Evolutionary conservation across 2,113 vertebrate species (phyloP).

Genomic region (Orycteropus afer): DNA sequence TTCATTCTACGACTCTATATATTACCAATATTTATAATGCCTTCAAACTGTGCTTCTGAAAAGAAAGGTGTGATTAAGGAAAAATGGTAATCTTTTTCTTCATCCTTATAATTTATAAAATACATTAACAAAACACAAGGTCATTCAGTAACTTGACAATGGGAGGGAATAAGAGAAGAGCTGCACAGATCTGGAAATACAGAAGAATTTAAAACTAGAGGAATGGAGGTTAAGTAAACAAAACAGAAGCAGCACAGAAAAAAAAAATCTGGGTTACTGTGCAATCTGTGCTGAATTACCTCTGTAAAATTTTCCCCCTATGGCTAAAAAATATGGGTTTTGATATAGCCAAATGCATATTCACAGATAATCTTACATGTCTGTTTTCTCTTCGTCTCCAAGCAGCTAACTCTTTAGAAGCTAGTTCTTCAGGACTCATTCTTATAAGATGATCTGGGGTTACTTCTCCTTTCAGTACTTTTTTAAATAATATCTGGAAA

Average conservation of each 20-base stretch:
- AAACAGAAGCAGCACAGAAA: neutral
- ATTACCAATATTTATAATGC: conserved; percentile 35
- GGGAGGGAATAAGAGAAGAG: neutral
- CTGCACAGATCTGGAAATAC: conserved; percentile 4
- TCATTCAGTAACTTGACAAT: conserved; percentile 5
- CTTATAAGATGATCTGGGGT: conserved; percentile 95
- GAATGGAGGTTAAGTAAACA: neutral
- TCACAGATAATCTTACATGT: conserved; percentile 90
- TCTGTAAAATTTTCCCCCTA: neutral
- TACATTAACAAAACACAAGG: conserved; percentile 32
- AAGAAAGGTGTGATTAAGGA: neutral
- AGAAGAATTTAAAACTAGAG: conserved; percentile 3
- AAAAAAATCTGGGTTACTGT: neutral
- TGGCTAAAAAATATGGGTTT: neutral
- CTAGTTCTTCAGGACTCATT: conserved; percentile 98
- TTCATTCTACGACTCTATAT: conserved; percentile 30
- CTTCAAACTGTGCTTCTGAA: conserved; percentile 10
- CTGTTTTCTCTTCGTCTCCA: conserved; percentile 98
- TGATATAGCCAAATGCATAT: neutral
- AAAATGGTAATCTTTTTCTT: neutral
- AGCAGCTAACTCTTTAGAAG: conserved; percentile 97
- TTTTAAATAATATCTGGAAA: conserved; percentile 94
- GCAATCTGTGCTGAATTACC: neutral
- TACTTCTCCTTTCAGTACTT: conserved; percentile 97
- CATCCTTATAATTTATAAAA: neutral